A percentile compares a stretch with the other conserved stretches of the same genome.
Conservation (phyloP, 2,797 vertebrate genomes). For the Amniataba percoides region DNA sequence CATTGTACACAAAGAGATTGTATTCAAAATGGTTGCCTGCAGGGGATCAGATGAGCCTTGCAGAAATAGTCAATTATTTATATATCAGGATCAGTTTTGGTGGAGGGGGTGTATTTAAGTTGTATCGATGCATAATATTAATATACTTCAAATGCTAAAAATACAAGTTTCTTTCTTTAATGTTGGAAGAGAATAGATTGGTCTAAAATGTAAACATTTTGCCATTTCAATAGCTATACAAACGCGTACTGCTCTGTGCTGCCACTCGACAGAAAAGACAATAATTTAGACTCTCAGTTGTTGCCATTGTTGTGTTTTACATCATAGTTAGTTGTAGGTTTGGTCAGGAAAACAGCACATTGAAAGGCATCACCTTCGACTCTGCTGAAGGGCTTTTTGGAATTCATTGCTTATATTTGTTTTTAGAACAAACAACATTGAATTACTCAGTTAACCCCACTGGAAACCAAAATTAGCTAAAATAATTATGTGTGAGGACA, state of each 20-base stretch:
- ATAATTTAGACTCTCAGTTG: background rate
- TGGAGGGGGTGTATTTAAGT: background rate
- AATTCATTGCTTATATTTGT: background rate
- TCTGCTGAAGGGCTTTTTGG: background rate
- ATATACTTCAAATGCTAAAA: background rate
- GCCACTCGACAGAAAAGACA: background rate
- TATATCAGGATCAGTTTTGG: background rate
- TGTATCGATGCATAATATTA: background rate
- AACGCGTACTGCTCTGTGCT: background rate
- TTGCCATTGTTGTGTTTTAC: background rate
- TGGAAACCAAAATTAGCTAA: background rate
- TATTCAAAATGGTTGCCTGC: background rate
- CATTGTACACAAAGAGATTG: background rate
- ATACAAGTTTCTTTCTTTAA: background rate
- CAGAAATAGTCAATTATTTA: conserved; percentile 1
- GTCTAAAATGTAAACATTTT: background rate
- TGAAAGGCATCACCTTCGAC: background rate
- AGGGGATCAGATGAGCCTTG: conserved; percentile 2
- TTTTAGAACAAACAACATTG: too few species aligned
- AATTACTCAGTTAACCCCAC: too few species aligned
- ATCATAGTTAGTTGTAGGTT: background rate
- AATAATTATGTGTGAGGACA: too few species aligned
- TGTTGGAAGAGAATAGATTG: background rate
- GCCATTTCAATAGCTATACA: background rate
- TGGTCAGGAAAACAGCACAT: background rate